A percentile compares a stretch with the other conserved stretches of the same genome.
Conservation (phyloP, 2,113 vertebrate species). For the Ciconia maguari region DNA sequence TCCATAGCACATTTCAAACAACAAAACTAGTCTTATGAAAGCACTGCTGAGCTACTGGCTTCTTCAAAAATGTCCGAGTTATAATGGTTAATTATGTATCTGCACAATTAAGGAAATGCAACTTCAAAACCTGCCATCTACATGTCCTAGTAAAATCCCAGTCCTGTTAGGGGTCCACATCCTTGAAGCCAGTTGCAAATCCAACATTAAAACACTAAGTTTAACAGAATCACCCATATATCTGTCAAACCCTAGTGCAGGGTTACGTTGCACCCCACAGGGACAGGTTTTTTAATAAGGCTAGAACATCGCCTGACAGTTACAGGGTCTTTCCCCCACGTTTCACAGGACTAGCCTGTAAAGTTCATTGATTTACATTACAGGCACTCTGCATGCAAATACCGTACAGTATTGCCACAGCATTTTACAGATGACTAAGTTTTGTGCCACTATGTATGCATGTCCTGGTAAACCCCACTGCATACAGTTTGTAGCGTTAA, state of each 20-base stretch:
- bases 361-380: background rate
- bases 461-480: background rate
- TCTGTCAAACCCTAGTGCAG: background rate
- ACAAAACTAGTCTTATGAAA: background rate
- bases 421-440: background rate
- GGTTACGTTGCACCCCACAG: background rate
- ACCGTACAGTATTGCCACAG: background rate
- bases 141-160: background rate
- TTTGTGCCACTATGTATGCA: background rate
- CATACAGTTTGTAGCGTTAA: background rate
- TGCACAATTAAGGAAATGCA: background rate
- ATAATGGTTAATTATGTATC: background rate
- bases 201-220: background rate
- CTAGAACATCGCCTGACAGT: background rate
- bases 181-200: background rate
- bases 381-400: background rate
- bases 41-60: background rate
- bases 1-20: background rate
- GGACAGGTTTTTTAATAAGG: background rate
- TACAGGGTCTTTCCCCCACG: background rate
- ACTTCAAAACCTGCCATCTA: background rate
- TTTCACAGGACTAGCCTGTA: background rate
- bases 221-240: background rate
- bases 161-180: accelerated
- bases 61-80: background rate